Evolutionary conservation across 92 coral and sea anemone species (phyloP), one percentile per base, ranked within the genome.

Genomic region (Heliopora coerulea): DNA sequence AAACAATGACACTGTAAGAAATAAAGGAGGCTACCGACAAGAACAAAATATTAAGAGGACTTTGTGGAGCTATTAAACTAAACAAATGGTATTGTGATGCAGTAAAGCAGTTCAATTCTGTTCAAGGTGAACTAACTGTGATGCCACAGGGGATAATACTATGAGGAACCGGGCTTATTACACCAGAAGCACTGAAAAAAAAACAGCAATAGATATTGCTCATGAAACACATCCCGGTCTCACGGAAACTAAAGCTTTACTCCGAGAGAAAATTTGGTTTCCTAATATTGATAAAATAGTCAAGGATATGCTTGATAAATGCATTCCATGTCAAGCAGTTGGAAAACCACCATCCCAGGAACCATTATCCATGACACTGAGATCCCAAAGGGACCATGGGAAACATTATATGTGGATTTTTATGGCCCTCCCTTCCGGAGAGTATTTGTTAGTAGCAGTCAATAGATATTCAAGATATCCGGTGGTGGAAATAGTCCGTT

Each of bases 301-400:
- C n/a, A 21, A 54, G 60, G 19, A 54, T 9, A 54, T 23, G 9
- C 12, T 54, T 19, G 60, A 54, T 54, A 1, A 27, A 54, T 54
- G 60, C 29, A 21, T 54, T 11, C 60, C 60, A 19, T 54, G 60
- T 13, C 23, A 54, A 27, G 60, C 60, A 54, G 23, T 54, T 17
- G 60, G 60, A 54, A 21, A 27, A 19, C 29, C 17, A 14, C 17
- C 17, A 54, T 23, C 60, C 21, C 59, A 54, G 0, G 68, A 78
- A 30, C 91, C 79, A 15, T 59, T 60, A 14, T 41, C 63, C 29
- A 78, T 67, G 84, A 54, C 24, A 54, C 54, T 17, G 19, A 54
- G n/a, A 54, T 54, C n/a, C 60, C 60, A 19, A 27, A 54, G 60
- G 17, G 60, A 54, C 60, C 60, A 54, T 54, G 60, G 60, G 60